These are phyloP conservation scores for Stenotaenia linearis DNA, from an alignment of 2,888 invertebrate genomes.

Conservation along the genomic window DNA sequence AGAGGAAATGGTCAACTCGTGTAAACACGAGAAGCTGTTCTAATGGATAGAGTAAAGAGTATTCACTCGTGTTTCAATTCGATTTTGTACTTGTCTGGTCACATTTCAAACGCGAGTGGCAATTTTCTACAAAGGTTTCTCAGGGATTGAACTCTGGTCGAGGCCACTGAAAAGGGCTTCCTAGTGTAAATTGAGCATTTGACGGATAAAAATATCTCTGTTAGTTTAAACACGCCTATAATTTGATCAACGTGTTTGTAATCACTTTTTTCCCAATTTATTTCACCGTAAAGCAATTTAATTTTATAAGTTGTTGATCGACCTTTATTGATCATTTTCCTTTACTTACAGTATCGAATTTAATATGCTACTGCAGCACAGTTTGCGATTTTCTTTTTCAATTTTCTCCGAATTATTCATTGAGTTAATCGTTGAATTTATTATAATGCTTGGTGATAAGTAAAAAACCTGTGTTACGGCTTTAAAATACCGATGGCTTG, in stretches of 20 bases:
- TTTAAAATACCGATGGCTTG: too few species aligned
- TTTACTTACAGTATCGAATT: not conserved
- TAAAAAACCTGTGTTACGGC: too few species aligned
- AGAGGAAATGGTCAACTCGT: not conserved
- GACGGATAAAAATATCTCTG: not conserved
- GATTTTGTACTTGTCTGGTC: not conserved
- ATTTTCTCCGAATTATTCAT: not conserved
- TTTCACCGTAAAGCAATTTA: not conserved
- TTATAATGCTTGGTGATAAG: too few species aligned
- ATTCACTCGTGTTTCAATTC: not conserved
- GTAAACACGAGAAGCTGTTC: not conserved
- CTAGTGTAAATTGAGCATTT: not conserved
- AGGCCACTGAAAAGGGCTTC: not conserved
- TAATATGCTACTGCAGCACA: not conserved
- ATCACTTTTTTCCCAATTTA: too few species aligned
- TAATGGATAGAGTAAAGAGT: not conserved
- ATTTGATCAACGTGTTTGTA: not conserved
- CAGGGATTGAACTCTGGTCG: not conserved
- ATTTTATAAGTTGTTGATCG: not conserved
- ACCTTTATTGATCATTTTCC: not conserved
- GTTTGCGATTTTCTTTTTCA: not conserved
- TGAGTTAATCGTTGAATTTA: too few species aligned
- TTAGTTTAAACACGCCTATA: not conserved
- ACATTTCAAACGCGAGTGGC: slow-evolving; percentile 3
- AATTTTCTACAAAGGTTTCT: slow-evolving; percentile 23